Conservation (phyloP, 2,113 vertebrate genomes). For the Oxyruncus cristatus region DNA sequence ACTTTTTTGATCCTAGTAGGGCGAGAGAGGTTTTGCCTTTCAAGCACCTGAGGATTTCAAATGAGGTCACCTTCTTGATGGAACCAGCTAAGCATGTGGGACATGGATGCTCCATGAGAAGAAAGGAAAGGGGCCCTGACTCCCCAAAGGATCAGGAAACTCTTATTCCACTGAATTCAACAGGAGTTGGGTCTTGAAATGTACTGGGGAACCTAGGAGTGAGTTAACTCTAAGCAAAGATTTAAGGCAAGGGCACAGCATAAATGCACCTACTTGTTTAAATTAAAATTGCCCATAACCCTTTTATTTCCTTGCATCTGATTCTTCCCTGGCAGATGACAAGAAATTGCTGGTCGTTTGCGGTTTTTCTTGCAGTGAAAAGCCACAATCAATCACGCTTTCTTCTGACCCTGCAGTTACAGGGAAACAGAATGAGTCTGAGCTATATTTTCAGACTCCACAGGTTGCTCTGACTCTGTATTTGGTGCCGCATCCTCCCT, state of each 20-base stretch:
- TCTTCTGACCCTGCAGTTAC: constrained; percentile 48
- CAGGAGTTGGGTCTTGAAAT: neutral
- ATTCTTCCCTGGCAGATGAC: constrained; percentile 45
- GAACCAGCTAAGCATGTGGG: neutral
- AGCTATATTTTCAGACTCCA: constrained; percentile 57
- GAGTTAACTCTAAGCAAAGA: neutral
- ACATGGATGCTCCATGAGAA: neutral
- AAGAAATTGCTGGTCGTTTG: constrained; percentile 54
- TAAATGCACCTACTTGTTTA: constrained; percentile 40
- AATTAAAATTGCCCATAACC: constrained; percentile 60
- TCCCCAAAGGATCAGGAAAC: rapidly evolving
- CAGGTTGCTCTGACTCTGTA: constrained; percentile 38
- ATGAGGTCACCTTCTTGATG: neutral
- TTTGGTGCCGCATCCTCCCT: neutral
- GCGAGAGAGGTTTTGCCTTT: neutral
- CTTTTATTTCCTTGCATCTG: constrained; percentile 59
- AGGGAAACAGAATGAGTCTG: constrained; percentile 38
- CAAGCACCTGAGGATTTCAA: neutral
- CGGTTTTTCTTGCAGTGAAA: constrained; percentile 37
- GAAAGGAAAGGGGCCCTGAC: neutral
- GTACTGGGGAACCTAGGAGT: neutral
- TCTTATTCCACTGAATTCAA: neutral
- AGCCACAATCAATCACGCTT: constrained; percentile 33
- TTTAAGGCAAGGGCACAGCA: neutral
- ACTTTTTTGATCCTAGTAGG: neutral